Evolutionary conservation across 2,888 invertebrate species (phyloP), one percentile per base, ranked within the genome.

Genomic region (Camptogramma bilineatum): DNA sequence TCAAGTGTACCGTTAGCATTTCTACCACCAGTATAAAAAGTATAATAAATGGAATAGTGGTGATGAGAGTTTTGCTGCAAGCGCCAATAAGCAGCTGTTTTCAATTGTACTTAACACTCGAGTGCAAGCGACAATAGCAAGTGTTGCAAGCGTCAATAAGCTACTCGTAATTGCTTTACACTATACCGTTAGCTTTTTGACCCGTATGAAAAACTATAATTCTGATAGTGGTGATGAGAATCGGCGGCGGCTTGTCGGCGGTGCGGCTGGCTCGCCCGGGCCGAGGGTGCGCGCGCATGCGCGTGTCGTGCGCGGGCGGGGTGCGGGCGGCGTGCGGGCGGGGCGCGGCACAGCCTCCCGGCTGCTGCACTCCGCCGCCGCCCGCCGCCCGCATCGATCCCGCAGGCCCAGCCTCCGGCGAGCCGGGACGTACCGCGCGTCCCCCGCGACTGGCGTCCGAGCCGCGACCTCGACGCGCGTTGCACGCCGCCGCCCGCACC

Each of bases 371-470:
- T 92, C 92, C 90, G 90, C 90, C 87, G 87, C 87, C 91, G 90
- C 91, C 89, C 90, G 91, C 90, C 83, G 88, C 90, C 90, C 90
- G 90, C 91, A 91, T 91, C 90, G 91, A 90, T 90, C 89, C 88
- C 89, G 86, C 87, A 87, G 85, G 84, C 84, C 82, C 84, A 83
- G 82, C 82, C 82, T 83, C 86, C 80, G 79, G 78, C 79, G 80
- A 79, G 79, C 82, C 80, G 84, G 81, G 79, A 78, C 78, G 79
- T 80, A 79, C 84, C 86, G 84, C 85, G 86, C 86, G 81, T 57
- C 48, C 57, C 39, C n/a, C 52, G 80, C 83, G 82, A 55, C 51
- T 44, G 17, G 59, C 64, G 59, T 47, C 79, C 82, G 78, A 84
- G 79, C 81, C 80, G 78, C 51, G 62, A 62, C 31, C 73, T 76